Evolutionary conservation across 2,113 vertebrate genomes (phyloP).

Genomic region (Paramisgurnus dabryanus): DNA sequence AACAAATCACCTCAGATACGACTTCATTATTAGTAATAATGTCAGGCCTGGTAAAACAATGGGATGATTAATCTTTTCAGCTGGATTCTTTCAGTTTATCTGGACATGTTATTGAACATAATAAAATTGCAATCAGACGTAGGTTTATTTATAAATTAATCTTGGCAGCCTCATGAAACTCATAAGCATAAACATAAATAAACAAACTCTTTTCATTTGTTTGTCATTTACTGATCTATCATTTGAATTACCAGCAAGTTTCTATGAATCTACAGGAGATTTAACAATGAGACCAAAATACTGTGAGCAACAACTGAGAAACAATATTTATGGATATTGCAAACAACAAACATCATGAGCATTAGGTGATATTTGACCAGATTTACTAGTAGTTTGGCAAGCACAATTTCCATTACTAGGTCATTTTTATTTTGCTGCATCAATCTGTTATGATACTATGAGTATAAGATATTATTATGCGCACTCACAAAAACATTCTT

Average conservation of each 20-base stretch:
- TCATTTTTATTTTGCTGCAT: no score
- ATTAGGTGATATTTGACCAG: no score
- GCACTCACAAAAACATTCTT: no score
- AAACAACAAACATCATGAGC: no score
- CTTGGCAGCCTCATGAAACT: conserved; percentile 18
- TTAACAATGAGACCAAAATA: not conserved
- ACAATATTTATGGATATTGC: no score
- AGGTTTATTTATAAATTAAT: conserved; percentile 25
- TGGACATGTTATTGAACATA: conserved; percentile 9
- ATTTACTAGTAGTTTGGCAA: no score
- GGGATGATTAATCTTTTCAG: conserved; percentile 30
- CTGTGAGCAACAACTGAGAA: not conserved
- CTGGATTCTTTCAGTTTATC: not conserved
- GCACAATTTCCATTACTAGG: no score
- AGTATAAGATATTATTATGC: no score
- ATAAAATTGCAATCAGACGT: conserved; percentile 22
- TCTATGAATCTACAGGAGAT: not conserved
- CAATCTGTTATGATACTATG: no score
- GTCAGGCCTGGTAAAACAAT: conserved; percentile 24
- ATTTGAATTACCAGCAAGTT: not conserved
- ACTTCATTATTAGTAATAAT: conserved; percentile 46
- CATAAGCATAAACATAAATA: conserved; percentile 12
- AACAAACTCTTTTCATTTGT: conserved; percentile 15
- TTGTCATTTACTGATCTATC: conserved; percentile 30
- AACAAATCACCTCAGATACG: conserved; percentile 37